Conservation (phyloP, 2,888 invertebrate species). For the Acheta domesticus region DNA sequence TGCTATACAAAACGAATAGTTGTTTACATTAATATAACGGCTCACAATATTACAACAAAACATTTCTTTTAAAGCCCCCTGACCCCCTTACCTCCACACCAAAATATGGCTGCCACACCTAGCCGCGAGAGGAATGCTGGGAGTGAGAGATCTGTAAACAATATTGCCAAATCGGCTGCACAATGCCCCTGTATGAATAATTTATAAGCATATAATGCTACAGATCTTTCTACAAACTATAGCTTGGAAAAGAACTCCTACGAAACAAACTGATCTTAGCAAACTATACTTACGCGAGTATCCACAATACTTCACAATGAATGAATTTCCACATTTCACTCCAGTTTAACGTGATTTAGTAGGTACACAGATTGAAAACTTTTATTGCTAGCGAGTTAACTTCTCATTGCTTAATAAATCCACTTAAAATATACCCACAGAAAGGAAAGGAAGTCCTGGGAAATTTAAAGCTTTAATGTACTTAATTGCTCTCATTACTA, state of each 20-base stretch:
- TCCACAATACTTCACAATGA: too few species aligned
- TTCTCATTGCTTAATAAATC: too few species aligned
- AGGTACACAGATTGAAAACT: too few species aligned
- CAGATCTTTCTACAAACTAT: not conserved
- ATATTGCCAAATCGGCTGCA: conserved; percentile 33
- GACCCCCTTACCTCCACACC: conserved; percentile 41
- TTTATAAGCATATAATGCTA: not conserved
- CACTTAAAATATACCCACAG: too few species aligned
- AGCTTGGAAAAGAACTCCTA: not conserved
- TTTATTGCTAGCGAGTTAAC: too few species aligned
- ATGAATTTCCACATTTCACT: too few species aligned
- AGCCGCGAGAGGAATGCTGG: conserved; percentile 40
- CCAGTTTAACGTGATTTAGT: too few species aligned
- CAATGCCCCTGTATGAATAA: conserved; percentile 4
- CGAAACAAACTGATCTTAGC: too few species aligned
- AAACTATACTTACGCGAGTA: too few species aligned
- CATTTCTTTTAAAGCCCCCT: conserved; percentile 36
- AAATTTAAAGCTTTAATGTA: not conserved
- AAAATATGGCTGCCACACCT: conserved; percentile 46
- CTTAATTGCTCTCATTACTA: not conserved
- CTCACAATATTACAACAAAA: conserved; percentile 31
- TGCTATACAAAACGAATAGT: not conserved
- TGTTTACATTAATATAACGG: not conserved
- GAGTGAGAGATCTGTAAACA: conserved; percentile 38
- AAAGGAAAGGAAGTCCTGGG: too few species aligned